A percentile compares a stretch with the other conserved stretches of the same genome.
Conservation (phyloP, 2,113 vertebrate genomes). For the Leucosticte australis region DNA sequence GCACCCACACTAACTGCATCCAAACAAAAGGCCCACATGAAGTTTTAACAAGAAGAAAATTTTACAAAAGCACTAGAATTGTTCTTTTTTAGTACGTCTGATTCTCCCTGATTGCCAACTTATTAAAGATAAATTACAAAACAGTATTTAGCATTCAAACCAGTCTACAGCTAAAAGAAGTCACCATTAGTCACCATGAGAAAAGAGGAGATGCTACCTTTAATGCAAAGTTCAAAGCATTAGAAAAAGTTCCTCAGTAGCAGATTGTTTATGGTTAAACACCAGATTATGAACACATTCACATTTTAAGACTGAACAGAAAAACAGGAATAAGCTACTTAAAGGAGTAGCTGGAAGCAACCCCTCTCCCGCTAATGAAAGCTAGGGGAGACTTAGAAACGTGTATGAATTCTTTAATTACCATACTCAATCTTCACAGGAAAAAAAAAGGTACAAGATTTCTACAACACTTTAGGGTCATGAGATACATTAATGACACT, state of each 20-base stretch:
- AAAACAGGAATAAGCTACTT: not conserved
- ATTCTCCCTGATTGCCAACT: not conserved
- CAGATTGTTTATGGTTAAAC: not conserved
- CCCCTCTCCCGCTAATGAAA: rapidly evolving
- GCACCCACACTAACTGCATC: not conserved
- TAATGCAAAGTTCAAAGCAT: not conserved
- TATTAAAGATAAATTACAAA: not conserved
- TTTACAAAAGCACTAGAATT: not conserved
- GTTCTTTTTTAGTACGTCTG: not conserved
- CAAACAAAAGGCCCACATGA: not conserved
- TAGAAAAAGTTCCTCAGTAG: not conserved
- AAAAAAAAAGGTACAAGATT: not conserved
- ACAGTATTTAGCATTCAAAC: not conserved
- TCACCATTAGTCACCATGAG: not conserved
- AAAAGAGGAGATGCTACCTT: not conserved
- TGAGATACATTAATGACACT: not conserved
- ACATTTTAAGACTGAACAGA: not conserved
- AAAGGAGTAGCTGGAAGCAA: not conserved
- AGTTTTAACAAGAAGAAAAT: not conserved
- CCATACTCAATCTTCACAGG: not conserved
- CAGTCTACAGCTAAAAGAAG: not conserved
- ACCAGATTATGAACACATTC: not conserved
- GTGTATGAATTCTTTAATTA: not conserved
- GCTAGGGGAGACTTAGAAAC: not conserved
- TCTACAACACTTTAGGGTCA: not conserved